A percentile compares a stretch with the other conserved stretches of the same genome.
These are phyloP conservation scores for Hylaeus anthracinus DNA, from an alignment of 1,140 invertebrate genomes.

Conservation along the genomic window DNA sequence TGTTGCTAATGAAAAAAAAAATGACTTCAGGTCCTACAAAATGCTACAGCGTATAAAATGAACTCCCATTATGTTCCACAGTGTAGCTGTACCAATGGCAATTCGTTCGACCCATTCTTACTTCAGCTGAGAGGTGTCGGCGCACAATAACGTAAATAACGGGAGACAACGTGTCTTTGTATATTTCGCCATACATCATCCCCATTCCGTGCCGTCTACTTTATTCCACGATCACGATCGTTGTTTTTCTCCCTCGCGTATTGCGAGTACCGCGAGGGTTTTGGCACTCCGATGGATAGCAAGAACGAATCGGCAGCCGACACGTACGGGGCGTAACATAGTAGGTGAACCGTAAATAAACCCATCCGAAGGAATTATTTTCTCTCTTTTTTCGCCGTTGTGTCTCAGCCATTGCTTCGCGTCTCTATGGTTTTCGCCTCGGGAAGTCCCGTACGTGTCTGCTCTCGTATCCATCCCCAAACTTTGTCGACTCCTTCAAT, in stretches of 20 bases:
- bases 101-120: slow-evolving; percentile 39
- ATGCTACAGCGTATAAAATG: too few relatives aligned
- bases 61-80: too few relatives aligned
- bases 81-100: slow-evolving; percentile 12
- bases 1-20: too few relatives aligned
- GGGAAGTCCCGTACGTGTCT: neutral
- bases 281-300: slow-evolving; percentile 47
- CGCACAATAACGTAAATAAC: slow-evolving; percentile 49
- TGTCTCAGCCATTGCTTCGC: neutral
- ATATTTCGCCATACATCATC: slow-evolving; percentile 54
- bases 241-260: slow-evolving; percentile 44
- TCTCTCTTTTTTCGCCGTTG: slow-evolving; percentile 26
- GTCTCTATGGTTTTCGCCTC: neutral
- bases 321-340: slow-evolving; percentile 44
- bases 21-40: too few relatives aligned
- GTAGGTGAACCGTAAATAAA: slow-evolving; percentile 59
- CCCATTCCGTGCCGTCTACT: slow-evolving; percentile 31
- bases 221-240: slow-evolving; percentile 53
- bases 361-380: slow-evolving; percentile 60
- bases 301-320: slow-evolving; percentile 53
- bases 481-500: neutral
- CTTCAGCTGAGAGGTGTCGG: slow-evolving; percentile 37
- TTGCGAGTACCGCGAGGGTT: slow-evolving; percentile 41
- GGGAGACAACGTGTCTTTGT: slow-evolving; percentile 51
- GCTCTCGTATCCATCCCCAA: neutral